Conservation (phyloP, 2,113 vertebrate genomes). For the Ornithorhynchus anatinus region DNA sequence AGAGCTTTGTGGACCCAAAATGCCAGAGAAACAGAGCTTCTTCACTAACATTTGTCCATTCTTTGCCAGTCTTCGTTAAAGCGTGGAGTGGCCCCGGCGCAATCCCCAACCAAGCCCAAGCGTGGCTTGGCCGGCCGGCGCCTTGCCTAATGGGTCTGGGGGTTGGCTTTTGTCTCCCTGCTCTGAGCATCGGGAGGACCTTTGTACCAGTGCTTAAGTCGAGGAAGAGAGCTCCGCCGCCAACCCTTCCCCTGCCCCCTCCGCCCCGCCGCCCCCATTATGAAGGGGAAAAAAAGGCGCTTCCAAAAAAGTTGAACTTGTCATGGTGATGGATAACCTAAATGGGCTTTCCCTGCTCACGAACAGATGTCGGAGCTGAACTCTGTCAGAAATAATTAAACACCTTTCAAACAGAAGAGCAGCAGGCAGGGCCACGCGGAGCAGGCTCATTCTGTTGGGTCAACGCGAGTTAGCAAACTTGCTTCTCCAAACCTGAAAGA, state of each 20-base stretch:
- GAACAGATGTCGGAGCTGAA: conserved; percentile 85
- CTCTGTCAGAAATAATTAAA: conserved; percentile 87
- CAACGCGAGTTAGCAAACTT: not conserved
- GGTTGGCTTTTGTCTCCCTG: not conserved
- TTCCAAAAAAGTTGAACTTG: conserved; percentile 51
- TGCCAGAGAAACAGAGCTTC: not conserved
- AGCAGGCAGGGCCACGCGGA: conserved; percentile 14
- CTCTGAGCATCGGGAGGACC: not conserved
- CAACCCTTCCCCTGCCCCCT: not conserved
- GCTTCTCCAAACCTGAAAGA: not conserved
- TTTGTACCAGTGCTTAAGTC: conserved; percentile 12
- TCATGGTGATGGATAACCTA: conserved; percentile 60
- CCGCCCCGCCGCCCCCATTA: not conserved
- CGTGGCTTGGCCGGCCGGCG: not conserved
- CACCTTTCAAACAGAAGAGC: conserved; percentile 54
- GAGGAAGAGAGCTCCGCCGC: not conserved
- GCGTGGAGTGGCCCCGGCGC: too few relatives aligned
- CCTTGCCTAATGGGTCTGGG: accelerated
- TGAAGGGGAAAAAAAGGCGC: conserved; percentile 9
- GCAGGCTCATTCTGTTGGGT: not conserved
- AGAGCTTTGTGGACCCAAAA: not conserved
- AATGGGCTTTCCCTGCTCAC: conserved; percentile 55
- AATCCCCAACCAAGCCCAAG: not conserved
- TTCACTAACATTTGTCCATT: not conserved
- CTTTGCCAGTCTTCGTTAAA: too few relatives aligned